A percentile compares a stretch with the other conserved stretches of the same genome.
Conservation (phyloP, 2,113 vertebrate genomes). For the Agapornis roseicollis region DNA sequence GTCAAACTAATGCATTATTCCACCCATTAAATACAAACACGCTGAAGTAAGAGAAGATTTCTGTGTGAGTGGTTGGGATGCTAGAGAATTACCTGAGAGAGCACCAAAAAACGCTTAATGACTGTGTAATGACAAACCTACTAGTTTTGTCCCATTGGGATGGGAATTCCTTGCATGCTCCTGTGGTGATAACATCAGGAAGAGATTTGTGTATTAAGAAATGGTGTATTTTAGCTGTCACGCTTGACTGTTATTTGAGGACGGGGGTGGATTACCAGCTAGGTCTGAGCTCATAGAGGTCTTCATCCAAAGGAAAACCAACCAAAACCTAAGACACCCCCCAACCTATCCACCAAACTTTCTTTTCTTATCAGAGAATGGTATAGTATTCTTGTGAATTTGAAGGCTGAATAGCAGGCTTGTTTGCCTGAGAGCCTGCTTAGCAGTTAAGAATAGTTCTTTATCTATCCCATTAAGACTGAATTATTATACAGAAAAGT, state of each 20-base stretch:
- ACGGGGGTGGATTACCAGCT: background rate
- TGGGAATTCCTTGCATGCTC: background rate
- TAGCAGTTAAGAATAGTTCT: conserved; percentile 44
- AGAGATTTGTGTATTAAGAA: background rate
- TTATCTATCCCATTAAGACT: conserved; percentile 30
- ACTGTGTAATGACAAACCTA: background rate
- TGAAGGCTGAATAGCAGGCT: background rate
- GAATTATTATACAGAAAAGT: conserved; percentile 51
- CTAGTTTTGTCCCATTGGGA: background rate
- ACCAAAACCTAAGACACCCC: background rate
- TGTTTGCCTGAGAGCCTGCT: conserved; percentile 10
- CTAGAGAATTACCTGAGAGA: background rate
- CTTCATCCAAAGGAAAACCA: background rate
- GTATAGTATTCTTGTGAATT: background rate
- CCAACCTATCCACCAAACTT: background rate
- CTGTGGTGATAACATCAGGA: background rate
- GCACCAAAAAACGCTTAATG: background rate
- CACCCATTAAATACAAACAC: background rate
- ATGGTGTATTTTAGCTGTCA: background rate
- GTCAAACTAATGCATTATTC: background rate
- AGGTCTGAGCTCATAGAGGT: background rate
- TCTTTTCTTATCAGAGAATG: background rate
- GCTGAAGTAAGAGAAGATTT: background rate
- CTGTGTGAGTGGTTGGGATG: background rate
- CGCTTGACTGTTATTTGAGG: background rate